phyloP scores from a whole-genome alignment of 53 echinoderm and acorn worm species.

The Stichopus horrens region DNA sequence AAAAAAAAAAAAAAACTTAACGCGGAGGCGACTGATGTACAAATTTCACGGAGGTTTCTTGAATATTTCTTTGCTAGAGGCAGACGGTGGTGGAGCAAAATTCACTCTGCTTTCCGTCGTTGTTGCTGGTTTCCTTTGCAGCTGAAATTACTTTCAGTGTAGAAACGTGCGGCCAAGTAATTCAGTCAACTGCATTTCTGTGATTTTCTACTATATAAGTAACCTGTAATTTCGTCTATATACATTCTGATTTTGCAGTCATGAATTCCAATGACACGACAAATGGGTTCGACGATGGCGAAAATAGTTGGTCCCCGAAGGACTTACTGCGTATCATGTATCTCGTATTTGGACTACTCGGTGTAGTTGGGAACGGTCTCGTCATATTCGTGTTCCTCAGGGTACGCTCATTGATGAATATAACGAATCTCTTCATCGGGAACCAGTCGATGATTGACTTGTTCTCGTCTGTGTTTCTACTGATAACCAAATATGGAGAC shows the following conservation, averaged over 20 bases:
- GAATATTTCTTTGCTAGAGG: too few relatives aligned
- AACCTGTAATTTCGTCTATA: not conserved
- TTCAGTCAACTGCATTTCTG: not conserved
- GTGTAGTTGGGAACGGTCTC: conserved; percentile 59
- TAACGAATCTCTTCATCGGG: conserved; percentile 69
- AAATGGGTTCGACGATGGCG: not conserved
- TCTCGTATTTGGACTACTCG: conserved; percentile 60
- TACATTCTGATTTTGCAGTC: not conserved
- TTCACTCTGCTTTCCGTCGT: too few relatives aligned
- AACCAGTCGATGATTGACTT: conserved; percentile 73
- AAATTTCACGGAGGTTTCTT: too few relatives aligned
- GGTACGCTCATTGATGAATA: conserved; percentile 49
- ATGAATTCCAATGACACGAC: not conserved
- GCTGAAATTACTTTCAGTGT: not conserved
- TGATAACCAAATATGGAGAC: conserved; percentile 21
- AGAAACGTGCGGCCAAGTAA: not conserved
- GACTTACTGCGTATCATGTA: conserved; percentile 33
- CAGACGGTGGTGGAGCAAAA: too few relatives aligned
- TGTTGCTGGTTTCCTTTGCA: too few relatives aligned
- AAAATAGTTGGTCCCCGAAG: not conserved
- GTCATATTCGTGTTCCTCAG: conserved; percentile 63
- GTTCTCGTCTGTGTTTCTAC: conserved; percentile 53
- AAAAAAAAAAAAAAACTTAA: too few relatives aligned
- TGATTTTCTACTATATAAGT: not conserved
- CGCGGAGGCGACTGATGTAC: too few relatives aligned